phyloP scores from a whole-genome alignment of 2,113 vertebrate species.

The Odontophorus gujanensis region DNA sequence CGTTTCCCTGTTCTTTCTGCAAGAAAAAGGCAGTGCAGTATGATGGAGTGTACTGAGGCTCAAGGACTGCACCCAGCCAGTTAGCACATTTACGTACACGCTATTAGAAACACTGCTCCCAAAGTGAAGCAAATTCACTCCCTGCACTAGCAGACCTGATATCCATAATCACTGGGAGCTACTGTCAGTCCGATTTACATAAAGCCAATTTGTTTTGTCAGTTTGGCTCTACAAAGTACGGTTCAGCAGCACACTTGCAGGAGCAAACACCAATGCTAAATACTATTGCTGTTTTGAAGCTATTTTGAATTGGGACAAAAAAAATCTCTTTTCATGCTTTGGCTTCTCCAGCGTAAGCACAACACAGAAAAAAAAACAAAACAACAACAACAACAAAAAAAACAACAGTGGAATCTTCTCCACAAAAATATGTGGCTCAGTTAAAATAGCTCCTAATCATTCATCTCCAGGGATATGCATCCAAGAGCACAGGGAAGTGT shows the following conservation, averaged over 20 bases:
- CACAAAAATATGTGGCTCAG: slow-evolving; percentile 30
- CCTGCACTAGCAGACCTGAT: background rate
- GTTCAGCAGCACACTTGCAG: slow-evolving; percentile 5
- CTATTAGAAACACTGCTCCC: background rate
- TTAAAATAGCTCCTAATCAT: slow-evolving; percentile 53
- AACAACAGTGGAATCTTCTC: slow-evolving; percentile 21
- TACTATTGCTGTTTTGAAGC: slow-evolving; percentile 27
- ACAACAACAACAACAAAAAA: background rate
- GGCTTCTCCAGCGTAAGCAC: background rate
- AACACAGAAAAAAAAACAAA: slow-evolving; percentile 13
- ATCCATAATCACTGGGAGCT: slow-evolving; percentile 32
- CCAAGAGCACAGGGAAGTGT: background rate
- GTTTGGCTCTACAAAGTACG: background rate
- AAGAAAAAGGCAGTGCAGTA: background rate
- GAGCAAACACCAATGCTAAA: background rate
- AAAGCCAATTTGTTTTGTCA: slow-evolving; percentile 20
- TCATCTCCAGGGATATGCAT: slow-evolving; percentile 31
- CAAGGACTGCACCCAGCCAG: background rate
- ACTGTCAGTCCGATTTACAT: background rate
- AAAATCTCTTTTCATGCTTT: slow-evolving; percentile 19
- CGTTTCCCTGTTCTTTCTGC: background rate
- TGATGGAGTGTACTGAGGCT: background rate
- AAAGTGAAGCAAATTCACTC: slow-evolving; percentile 15
- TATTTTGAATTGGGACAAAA: slow-evolving; percentile 24
- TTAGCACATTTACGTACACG: background rate